Evolutionary conservation across 2,797 vertebrate genomes (phyloP), one percentile per base, ranked within the genome.

Genomic region (Phoxinus dragarum): DNA sequence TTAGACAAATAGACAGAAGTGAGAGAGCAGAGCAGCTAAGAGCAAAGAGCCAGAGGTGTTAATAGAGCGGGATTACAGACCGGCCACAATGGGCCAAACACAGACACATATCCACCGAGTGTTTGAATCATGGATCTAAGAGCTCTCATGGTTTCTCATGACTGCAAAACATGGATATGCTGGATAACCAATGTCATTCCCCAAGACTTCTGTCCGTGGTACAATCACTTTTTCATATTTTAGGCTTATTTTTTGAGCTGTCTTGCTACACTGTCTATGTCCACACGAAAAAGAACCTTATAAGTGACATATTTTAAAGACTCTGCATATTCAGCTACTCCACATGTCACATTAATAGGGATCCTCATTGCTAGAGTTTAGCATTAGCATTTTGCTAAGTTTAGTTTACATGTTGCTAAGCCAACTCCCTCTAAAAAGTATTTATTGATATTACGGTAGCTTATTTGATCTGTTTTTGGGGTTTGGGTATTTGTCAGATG

Each of bases 1-100:
- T 94, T 93, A 94, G 90, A 95, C 87, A 95, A 95, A 95, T 93
- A 95, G 93, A 94, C 92, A 92, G 89, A 78, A 34, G n/a, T 88
- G 86, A 72, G 82, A 85, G 81, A 1, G 80, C 67, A 86, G 90
- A 88, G 73, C 75, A 78, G 72, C 83, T 72, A 85, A 84, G 54
- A 77, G 85, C 47, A 66, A 84, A 88, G 85, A 84, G 85, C 87
- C 82, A 69, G 61, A 88, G 85, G 88, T 91, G 90, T 89, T 90
- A 89, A 88, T 88, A 89, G 88, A 88, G 86, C 84, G 17, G 86
- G 88, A 90, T 91, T 90, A 88, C 64, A 81, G 67, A 44, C 81
- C 44, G 76, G 86, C 56, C 69, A 84, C 86, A 77, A n/a, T 6
- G 76, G 78, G 75, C 88, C 88, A 79, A 85, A 79, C 88, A 75